phyloP scores from a whole-genome alignment of 2,113 vertebrate genomes.

The Hypomesus transpacificus region DNA sequence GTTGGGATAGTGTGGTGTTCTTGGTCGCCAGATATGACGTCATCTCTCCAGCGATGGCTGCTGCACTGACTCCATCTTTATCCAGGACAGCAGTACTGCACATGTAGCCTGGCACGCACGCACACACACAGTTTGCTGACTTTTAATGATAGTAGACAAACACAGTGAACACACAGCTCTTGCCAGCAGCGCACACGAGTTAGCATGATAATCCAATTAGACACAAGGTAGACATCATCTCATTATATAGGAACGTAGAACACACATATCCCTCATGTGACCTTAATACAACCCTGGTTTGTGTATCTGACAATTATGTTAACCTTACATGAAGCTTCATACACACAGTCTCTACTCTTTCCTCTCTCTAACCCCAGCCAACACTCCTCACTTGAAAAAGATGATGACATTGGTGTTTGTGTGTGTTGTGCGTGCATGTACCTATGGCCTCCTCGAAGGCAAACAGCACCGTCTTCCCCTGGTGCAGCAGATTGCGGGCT shows the following conservation, averaged over 20 bases:
- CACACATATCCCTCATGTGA: conserved; percentile 14
- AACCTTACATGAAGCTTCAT: not conserved
- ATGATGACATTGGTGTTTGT: not conserved
- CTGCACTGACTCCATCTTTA: conserved; percentile 95
- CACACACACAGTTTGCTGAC: conserved; percentile 13
- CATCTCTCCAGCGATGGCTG: conserved; percentile 89
- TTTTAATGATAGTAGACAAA: not conserved
- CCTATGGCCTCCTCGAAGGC: conserved; percentile 98
- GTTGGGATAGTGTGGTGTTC: conserved; percentile 80
- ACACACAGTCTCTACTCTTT: not conserved
- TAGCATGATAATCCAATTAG: conserved; percentile 33
- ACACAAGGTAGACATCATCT: conserved; percentile 40
- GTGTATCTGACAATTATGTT: conserved; percentile 9
- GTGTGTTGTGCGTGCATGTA: conserved; percentile 53
- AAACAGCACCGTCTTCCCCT: conserved; percentile 90
- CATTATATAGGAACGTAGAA: conserved; percentile 28
- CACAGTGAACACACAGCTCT: not conserved
- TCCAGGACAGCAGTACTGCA: conserved; percentile 91
- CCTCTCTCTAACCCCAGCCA: not conserved
- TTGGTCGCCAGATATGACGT: conserved; percentile 81
- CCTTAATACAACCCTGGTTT: not conserved
- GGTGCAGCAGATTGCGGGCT: conserved; percentile 84
- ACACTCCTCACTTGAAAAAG: not conserved
- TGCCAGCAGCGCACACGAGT: conserved; percentile 9
- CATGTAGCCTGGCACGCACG: conserved; percentile 85